Evolutionary conservation across 2,888 invertebrate species (phyloP), one percentile per base, ranked within the genome.

Genomic region (Uropetala carovei): DNA sequence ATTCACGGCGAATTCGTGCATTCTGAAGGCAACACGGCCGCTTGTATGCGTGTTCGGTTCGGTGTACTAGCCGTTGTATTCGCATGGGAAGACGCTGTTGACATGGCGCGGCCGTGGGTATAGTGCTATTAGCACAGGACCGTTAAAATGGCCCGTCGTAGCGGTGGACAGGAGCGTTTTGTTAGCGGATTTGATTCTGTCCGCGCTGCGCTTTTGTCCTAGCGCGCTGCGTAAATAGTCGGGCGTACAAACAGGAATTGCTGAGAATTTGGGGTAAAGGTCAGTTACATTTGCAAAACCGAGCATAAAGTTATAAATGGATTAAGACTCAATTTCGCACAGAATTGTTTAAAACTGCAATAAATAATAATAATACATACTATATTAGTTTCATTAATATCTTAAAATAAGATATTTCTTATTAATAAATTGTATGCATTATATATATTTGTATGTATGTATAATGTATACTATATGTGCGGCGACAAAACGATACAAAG

Each of bases 41-140:
- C 18, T 22, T 75, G 75, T 75, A 22, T 75, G 43, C 22, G 75
- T 75, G 75, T 22, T 27, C 22, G 75, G 22, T 14, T 27, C 75
- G 22, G 75, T 75, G 27, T 22, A 75, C 75, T n/a, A 10, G 27
- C 75, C 75, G 75, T 75, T 75, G 75, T 75, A 75, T 75, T 75
- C 75, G 75, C 75, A 75, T 75, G 75, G 75, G 75, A 75, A 75
- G 75, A 75, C 11, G 75, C 22, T 75, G 75, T 75, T 75, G 75
- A 75, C 75, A 75, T 27, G 75, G 22, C 27, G 75, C 75, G 27
- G 27, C 75, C 75, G 75, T 75, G 75, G 75, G 75, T 27, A n/a
- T n/a, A 75, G 27, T 75, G 22, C 75, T 75, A 27, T 75, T 75
- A 75, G 75, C 75, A 14, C 75, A 22, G 27, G 10, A 75, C 75